Evolutionary conservation across 35 echinoderm and acorn worm genomes (phyloP), one percentile per base, ranked within the genome.

Genomic region (Ptychodera flava): DNA sequence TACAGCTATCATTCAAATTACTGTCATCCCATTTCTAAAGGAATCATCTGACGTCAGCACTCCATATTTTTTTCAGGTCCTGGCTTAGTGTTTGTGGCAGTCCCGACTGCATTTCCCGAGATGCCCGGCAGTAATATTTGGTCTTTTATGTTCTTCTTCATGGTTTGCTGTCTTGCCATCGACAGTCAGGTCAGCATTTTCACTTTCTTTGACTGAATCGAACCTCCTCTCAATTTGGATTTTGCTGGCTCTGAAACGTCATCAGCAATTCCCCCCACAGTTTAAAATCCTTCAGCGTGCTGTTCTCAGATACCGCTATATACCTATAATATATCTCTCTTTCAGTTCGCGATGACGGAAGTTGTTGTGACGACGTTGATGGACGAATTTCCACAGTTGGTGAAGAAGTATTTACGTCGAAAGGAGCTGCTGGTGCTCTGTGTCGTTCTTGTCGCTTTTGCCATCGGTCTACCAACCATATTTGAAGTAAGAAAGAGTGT

Each of bases 321-420:
- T n/a, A n/a, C n/a, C n/a, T n/a, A n/a, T n/a, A n/a, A n/a, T n/a
- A n/a, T n/a, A n/a, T n/a, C n/a, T n/a, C n/a, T n/a, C n/a, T 86
- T 85, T 1, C 78, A 99, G 96, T 99, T 99, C 88, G 96, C 96
- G 31, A 99, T 99, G 96, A 92, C 94, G 1, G 93, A 99, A 53
- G 96, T 99, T 29, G 96, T 99, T 10, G 91, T 99, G 0, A 89
- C 96, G 34, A 99, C 96, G 28, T 92, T 99, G 80, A 87, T 35
- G 80, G 96, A 99, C 37, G 93, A 90, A 15, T 92, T 99, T 81
- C 96, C 96, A 2, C 79, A 76, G 28, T 85, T 94, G 28, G 78
- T 85, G 31, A 76, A 82, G 29, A 88, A 92, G 34, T 99, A 99
- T 79, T 99, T 94, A 38, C 89, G 92, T 36, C 83, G 86, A 0